Evolutionary conservation across 2,797 vertebrate genomes (phyloP).

Genomic region (Muraenolepis orangiensis): DNA sequence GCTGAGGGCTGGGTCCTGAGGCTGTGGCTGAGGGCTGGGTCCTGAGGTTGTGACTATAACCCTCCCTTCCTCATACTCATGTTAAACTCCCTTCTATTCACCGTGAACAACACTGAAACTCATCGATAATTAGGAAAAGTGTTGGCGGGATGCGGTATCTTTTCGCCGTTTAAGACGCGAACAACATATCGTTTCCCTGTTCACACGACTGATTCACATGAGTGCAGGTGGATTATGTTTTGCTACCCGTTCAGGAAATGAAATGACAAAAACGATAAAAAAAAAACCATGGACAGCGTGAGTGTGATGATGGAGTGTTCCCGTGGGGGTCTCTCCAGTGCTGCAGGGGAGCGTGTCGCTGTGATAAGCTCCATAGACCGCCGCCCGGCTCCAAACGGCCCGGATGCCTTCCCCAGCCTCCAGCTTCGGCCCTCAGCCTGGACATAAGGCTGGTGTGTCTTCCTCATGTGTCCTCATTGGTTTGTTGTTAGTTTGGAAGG

Average conservation of each 20-base stretch:
- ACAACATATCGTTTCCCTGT: not conserved
- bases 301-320: not conserved
- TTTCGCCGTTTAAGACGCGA: not conserved
- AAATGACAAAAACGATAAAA: not conserved
- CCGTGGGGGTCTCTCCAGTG: too few relatives aligned
- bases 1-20: too few relatives aligned
- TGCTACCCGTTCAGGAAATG: not conserved
- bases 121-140: not conserved
- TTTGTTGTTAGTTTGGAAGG: too few relatives aligned
- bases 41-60: too few relatives aligned
- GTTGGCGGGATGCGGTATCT: too few relatives aligned
- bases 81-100: too few relatives aligned
- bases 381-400: not conserved
- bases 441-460: not conserved
- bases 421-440: not conserved
- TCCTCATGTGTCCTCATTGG: too few relatives aligned
- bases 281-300: not conserved
- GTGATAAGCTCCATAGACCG: too few relatives aligned
- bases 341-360: not conserved
- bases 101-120: not conserved
- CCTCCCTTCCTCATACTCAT: too few relatives aligned
- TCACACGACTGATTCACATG: too few relatives aligned
- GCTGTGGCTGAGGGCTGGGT: too few relatives aligned
- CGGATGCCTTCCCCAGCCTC: not conserved
- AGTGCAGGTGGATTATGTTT: too few relatives aligned